These are phyloP conservation scores for Leucoma salicis DNA, from an alignment of 2,888 invertebrate species.

Conservation along the genomic window DNA sequence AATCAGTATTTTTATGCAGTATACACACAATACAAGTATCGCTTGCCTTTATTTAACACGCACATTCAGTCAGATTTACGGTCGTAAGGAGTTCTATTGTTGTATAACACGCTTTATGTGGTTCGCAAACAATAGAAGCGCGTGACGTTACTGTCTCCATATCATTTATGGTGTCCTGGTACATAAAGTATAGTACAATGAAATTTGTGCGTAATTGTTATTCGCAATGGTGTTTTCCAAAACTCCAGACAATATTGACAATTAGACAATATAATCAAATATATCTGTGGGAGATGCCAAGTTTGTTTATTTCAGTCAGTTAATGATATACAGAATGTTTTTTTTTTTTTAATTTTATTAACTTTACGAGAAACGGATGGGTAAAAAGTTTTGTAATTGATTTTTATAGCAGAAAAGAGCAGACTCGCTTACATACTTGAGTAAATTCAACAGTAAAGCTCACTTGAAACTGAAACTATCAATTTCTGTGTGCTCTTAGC, in stretches of 20 bases:
- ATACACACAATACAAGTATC: constrained; percentile 50
- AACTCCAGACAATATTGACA: no score
- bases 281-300: no score
- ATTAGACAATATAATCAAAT: no score
- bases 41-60: constrained; percentile 53
- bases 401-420: background rate
- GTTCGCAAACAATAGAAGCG: constrained; percentile 29
- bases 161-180: constrained; percentile 21
- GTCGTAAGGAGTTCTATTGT: constrained; percentile 40
- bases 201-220: no score
- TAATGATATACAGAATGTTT: background rate
- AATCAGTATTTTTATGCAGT: constrained; percentile 61
- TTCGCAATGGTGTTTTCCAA: constrained; percentile 7
- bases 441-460: constrained; percentile 15
- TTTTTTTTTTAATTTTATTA: no score
- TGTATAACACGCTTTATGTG: constrained; percentile 29
- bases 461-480: constrained; percentile 24
- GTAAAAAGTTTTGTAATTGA: no score
- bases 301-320: no score
- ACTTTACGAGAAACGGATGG: no score
- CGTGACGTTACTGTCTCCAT: constrained; percentile 25
- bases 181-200: no score
- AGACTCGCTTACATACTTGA: background rate
- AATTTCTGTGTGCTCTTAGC: constrained; percentile 24
- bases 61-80: constrained; percentile 50